Conservation (phyloP, 2,888 invertebrate genomes). For the Alloscopus bannaensis region DNA sequence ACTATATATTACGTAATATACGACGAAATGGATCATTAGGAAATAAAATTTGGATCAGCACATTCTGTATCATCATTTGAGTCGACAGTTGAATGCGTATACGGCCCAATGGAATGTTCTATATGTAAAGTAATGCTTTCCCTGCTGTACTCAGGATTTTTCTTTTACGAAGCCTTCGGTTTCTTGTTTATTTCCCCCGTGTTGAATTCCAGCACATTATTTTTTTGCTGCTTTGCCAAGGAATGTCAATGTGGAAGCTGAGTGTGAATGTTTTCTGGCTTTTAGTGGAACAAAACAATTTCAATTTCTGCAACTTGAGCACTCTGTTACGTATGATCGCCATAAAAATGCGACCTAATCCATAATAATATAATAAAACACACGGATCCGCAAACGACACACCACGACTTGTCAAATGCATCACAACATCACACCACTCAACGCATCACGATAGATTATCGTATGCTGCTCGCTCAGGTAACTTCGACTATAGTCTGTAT, state of each 20-base stretch:
- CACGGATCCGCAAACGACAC: background rate
- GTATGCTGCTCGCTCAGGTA: too few relatives aligned
- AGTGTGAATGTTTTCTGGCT: background rate
- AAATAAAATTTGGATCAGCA: constrained; percentile 13
- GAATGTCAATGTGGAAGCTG: constrained; percentile 38
- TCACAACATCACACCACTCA: constrained; percentile 10
- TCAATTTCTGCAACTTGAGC: constrained; percentile 33
- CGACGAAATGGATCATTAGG: constrained; percentile 15
- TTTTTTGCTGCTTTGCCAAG: constrained; percentile 44
- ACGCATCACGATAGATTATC: background rate
- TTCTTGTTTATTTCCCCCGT: background rate
- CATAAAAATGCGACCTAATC: background rate
- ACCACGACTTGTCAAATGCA: background rate
- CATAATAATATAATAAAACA: background rate
- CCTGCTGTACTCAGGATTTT: background rate
- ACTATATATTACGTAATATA: constrained; percentile 5
- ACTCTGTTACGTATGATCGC: constrained; percentile 8
- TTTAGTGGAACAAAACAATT: constrained; percentile 5
- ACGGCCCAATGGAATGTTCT: constrained; percentile 9
- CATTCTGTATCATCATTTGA: constrained; percentile 24
- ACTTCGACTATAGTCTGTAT: too few relatives aligned
- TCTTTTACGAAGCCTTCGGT: background rate
- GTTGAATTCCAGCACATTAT: constrained; percentile 18
- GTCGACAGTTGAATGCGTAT: constrained; percentile 1
- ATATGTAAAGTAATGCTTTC: constrained; percentile 8